phyloP scores from a whole-genome alignment of 1,140 invertebrate genomes.

The Yoshiicerus persimilis region DNA sequence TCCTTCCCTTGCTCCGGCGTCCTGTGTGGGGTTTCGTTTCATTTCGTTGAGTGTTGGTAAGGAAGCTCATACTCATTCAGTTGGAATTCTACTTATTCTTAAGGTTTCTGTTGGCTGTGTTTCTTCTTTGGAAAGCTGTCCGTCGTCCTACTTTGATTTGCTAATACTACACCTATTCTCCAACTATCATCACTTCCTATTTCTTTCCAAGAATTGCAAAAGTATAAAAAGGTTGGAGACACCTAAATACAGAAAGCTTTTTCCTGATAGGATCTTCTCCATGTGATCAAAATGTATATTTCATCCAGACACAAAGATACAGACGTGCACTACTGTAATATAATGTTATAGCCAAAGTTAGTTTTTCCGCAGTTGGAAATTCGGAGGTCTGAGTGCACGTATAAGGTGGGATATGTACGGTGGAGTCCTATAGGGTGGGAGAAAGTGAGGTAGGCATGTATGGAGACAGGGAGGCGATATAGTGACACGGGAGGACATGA shows the following conservation, averaged over 20 bases:
- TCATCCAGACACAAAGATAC: neutral
- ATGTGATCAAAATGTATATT: neutral
- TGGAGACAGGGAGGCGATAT: neutral
- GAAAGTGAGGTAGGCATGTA: neutral
- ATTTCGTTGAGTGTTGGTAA: neutral
- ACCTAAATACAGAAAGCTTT: neutral
- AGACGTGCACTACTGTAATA: neutral
- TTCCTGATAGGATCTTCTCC: neutral
- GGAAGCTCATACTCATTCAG: neutral
- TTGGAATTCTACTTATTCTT: neutral
- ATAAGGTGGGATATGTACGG: too few species aligned
- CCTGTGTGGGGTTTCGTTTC: neutral
- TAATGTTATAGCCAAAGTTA: neutral
- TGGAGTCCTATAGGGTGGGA: too few species aligned
- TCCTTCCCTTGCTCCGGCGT: neutral
- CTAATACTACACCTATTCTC: neutral
- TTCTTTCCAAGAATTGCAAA: neutral
- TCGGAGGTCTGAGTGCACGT: neutral
- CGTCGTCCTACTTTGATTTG: neutral
- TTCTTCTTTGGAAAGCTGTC: neutral
- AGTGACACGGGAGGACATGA: neutral
- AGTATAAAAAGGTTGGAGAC: neutral
- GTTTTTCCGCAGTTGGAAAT: neutral
- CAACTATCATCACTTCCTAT: neutral
- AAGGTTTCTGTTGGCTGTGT: neutral